A percentile compares a stretch with the other conserved stretches of the same genome.
Conservation (phyloP, 2,888 invertebrate genomes). For the Temnothorax rugatulus region DNA sequence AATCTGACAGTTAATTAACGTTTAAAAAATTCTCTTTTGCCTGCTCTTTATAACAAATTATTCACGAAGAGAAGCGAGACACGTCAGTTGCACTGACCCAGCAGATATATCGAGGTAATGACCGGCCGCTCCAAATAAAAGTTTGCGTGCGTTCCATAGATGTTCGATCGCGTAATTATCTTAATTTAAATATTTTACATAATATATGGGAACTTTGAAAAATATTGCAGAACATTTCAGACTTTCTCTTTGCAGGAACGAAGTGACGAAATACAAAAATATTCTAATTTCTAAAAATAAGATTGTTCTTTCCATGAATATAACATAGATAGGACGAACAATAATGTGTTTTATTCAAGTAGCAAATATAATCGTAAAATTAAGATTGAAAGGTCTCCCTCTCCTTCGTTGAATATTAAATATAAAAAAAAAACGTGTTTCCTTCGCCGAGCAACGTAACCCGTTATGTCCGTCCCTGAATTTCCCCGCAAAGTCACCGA, state of each 20-base stretch:
- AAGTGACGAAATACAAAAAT: background rate
- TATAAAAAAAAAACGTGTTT: background rate
- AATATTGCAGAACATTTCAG: background rate
- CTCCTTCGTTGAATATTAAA: background rate
- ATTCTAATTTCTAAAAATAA: background rate
- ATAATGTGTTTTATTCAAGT: background rate
- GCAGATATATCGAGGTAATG: constrained; percentile 46
- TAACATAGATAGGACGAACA: background rate
- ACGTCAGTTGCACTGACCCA: constrained; percentile 39
- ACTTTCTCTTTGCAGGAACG: background rate
- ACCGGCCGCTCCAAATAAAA: constrained; percentile 48
- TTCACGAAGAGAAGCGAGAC: constrained; percentile 15
- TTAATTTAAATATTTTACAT: constrained; percentile 31
- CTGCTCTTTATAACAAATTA: background rate
- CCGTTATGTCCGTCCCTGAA: background rate
- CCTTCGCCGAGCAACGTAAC: background rate
- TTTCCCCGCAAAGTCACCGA: background rate
- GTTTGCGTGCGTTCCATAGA: constrained; percentile 19
- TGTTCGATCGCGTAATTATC: constrained; percentile 23
- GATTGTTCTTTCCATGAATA: background rate
- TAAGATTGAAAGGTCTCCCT: background rate
- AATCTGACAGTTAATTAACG: background rate
- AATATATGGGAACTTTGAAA: background rate
- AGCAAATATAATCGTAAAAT: background rate
- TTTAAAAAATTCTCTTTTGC: background rate